Evolutionary conservation across 2,113 vertebrate genomes (phyloP).

Genomic region (Gulo gulo): DNA sequence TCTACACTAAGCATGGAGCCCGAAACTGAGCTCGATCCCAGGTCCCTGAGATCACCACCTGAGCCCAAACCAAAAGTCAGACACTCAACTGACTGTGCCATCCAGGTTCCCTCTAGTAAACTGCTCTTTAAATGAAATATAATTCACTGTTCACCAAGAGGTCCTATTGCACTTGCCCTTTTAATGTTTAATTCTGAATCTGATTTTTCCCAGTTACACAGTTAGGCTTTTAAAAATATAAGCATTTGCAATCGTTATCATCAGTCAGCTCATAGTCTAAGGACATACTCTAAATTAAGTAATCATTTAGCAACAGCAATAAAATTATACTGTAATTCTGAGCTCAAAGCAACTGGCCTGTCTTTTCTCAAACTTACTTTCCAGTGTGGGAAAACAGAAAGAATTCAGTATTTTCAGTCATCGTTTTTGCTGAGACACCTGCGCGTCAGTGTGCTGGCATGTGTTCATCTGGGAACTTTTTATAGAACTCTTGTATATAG

Average conservation of each 20-base stretch:
- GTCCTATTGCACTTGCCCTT: background rate
- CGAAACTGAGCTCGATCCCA: background rate
- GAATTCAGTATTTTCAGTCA: background rate
- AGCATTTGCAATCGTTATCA: background rate
- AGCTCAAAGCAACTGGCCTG: background rate
- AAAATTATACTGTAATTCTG: background rate
- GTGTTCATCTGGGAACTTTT: background rate
- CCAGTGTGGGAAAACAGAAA: background rate
- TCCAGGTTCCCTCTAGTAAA: background rate
- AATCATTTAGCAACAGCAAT: background rate
- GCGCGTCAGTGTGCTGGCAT: background rate
- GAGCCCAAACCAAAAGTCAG: background rate
- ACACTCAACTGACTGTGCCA: background rate
- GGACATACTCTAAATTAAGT: background rate
- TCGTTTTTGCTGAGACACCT: background rate
- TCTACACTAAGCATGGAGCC: background rate
- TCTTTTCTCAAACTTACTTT: background rate
- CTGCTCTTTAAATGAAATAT: background rate
- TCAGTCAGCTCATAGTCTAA: background rate
- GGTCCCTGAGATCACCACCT: background rate
- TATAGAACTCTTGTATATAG: background rate
- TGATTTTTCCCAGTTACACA: background rate
- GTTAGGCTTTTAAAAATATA: background rate
- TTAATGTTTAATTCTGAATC: constrained; percentile 16
- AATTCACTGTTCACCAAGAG: background rate